Conservation (phyloP, 1,140 invertebrate genomes). For the Lepidurus packardi region DNA sequence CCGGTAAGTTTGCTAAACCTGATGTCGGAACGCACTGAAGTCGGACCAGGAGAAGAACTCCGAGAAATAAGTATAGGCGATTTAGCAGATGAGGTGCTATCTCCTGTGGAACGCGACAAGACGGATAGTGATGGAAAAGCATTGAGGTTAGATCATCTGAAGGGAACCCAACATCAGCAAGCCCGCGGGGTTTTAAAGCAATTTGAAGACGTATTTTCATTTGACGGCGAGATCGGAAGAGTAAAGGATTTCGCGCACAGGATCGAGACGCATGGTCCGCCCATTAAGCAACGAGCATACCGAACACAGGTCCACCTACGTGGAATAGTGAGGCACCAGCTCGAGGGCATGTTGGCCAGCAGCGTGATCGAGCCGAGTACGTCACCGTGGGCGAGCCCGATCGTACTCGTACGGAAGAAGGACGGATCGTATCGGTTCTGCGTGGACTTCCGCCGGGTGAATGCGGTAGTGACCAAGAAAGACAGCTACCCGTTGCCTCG, state of each 20-base stretch:
- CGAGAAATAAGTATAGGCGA: background rate
- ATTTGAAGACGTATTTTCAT: background rate
- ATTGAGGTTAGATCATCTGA: background rate
- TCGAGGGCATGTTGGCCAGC: conserved; percentile 8
- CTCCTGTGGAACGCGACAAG: background rate
- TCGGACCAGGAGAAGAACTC: background rate
- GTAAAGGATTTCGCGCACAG: background rate
- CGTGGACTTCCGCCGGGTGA: conserved; percentile 45
- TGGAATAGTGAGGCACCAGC: background rate
- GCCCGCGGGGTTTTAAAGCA: no score
- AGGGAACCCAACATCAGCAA: no score
- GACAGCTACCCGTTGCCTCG: conserved; percentile 48
- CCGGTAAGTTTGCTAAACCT: background rate
- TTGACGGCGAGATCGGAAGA: background rate
- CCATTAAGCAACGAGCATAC: background rate
- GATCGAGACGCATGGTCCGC: background rate
- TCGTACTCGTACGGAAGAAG: conserved; percentile 43
- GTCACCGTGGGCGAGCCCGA: conserved; percentile 40
- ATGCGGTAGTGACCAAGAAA: conserved; percentile 40
- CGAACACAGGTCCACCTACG: background rate
- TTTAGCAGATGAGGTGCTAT: background rate
- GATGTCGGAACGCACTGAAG: background rate
- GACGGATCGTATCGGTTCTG: conserved; percentile 45
- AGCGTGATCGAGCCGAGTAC: conserved; percentile 9
- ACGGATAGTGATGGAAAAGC: background rate